Evolutionary conservation across 2,888 invertebrate species (phyloP).

Genomic region (Lasioglossum villosulum): DNA sequence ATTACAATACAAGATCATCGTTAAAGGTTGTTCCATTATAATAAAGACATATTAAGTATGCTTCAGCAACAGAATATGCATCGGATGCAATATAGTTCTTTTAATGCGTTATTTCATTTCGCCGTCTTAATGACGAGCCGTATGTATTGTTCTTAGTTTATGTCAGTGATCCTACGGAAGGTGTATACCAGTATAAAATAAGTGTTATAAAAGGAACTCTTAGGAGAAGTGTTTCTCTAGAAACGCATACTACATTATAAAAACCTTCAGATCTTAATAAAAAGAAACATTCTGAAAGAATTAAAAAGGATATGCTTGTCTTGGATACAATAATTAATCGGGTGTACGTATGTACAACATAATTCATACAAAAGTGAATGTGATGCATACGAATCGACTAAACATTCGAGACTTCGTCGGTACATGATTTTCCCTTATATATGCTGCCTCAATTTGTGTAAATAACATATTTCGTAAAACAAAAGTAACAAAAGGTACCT

Average conservation of each 20-base stretch:
- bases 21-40: constrained; percentile 28
- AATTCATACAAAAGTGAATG: constrained; percentile 45
- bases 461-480: constrained; percentile 43
- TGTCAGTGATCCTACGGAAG: constrained; percentile 57
- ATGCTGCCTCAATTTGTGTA: constrained; percentile 48
- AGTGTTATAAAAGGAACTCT: constrained; percentile 72
- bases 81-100: constrained; percentile 41
- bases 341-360: constrained; percentile 28
- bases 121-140: constrained; percentile 36
- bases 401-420: constrained; percentile 24
- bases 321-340: constrained; percentile 47
- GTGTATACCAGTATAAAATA: constrained; percentile 63
- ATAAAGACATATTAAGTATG: constrained; percentile 49
- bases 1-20: constrained; percentile 45
- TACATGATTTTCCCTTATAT: constrained; percentile 42
- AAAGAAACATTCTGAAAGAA: constrained; percentile 50
- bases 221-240: constrained; percentile 60
- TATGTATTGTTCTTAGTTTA: constrained; percentile 46
- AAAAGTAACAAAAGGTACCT: constrained; percentile 52
- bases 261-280: constrained; percentile 60
- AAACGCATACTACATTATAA: constrained; percentile 57
- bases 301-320: constrained; percentile 47
- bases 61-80: constrained; percentile 48
- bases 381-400: constrained; percentile 25
- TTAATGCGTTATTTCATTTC: constrained; percentile 38